phyloP scores from a whole-genome alignment of 2,113 vertebrate species.

The Acrocephalus arundinaceus region DNA sequence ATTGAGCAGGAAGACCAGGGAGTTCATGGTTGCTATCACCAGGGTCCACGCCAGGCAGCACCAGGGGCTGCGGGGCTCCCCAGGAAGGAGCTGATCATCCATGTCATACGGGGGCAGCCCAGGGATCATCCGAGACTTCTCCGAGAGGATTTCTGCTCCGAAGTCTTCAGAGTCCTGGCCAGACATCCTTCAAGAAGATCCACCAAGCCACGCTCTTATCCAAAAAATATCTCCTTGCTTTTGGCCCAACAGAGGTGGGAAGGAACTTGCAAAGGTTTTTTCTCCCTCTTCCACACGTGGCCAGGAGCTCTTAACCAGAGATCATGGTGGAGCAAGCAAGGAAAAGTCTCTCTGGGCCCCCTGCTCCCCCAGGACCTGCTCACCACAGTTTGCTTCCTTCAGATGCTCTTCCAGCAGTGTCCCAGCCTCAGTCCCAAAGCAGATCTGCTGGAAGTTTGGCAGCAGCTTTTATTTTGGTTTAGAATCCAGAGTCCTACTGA shows the following conservation, averaged over 20 bases:
- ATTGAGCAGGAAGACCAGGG: constrained; percentile 59
- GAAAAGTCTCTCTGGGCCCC: background rate
- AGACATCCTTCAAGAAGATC: constrained; percentile 49
- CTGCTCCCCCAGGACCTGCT: background rate
- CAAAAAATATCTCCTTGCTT: background rate
- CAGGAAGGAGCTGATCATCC: constrained; percentile 30
- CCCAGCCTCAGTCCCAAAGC: background rate
- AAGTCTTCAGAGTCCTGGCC: constrained; percentile 63
- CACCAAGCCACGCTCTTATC: background rate
- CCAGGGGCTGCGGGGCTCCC: constrained; percentile 37
- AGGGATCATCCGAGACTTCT: constrained; percentile 66
- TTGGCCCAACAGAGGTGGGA: background rate
- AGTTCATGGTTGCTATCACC: constrained; percentile 24
- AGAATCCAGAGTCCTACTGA: background rate
- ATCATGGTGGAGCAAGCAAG: background rate
- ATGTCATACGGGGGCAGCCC: constrained; percentile 29
- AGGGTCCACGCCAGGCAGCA: constrained; percentile 52
- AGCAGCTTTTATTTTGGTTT: background rate
- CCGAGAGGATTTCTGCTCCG: constrained; percentile 61
- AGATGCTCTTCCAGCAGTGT: background rate
- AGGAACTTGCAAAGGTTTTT: background rate
- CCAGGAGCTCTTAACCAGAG: background rate
- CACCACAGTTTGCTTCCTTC: background rate
- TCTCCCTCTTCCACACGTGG: background rate
- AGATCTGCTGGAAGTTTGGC: background rate